Evolutionary conservation across 2,888 invertebrate species (phyloP), one percentile per base, ranked within the genome.

Genomic region (Holacanthella duospinosa): DNA sequence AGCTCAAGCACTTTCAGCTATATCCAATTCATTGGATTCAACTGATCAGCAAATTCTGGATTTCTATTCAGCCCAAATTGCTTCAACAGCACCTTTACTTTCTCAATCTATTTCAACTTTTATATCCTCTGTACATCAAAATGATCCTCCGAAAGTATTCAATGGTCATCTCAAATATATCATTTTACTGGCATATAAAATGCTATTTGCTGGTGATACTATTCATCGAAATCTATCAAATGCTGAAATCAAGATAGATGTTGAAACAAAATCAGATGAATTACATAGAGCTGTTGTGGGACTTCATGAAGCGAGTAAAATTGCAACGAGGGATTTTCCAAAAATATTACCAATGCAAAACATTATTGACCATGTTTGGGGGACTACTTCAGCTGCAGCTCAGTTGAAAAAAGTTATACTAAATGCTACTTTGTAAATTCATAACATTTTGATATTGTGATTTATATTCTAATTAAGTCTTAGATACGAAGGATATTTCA

Each of bases 131-230:
- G 89, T 96, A 48, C 92, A 93, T 75, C 88, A 88, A 78, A 93
- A 93, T 75, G 91, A 93, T 76, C 93, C 93, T 44, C 95, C 96
- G 0, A 90, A 91, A 78, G 87, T 79, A 59, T 94, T 94, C 78
- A 86, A 95, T 60, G 91, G 92, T 19, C 90, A 93, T 76, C 90
- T 92, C 60, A 95, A 95, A 78, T 93, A 93, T 78, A 93, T 96
- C 12, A 90, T 95, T 43, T 82, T 96, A 58, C 90, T 90, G 76
- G 94, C 93, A 28, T 94, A 95, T 76, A 87, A 93, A 77, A 82
- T 96, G 75, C 91, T 96, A 25, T 89, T 91, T 76, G 93, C 94
- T 66, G 94, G 94, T 59, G 95, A 96, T 79, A 92, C 89, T 58
- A 88, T 95, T 29, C 87, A 93, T 77, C 85, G 90, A 74, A 92